Conservation (phyloP, 2,113 vertebrate genomes). For the Entosphenus tridentatus region DNA sequence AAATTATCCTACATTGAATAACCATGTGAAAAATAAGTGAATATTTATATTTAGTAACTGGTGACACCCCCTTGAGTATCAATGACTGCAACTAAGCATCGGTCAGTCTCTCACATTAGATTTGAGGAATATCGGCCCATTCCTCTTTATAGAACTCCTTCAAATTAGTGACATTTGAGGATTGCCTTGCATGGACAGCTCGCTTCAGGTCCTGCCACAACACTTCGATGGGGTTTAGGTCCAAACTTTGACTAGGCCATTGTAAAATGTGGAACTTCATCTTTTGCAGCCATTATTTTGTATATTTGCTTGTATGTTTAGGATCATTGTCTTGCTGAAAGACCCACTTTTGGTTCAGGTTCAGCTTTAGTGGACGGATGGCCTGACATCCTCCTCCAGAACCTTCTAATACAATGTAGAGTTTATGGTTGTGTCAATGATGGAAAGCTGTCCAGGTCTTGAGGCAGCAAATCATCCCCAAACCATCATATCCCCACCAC, state of each 20-base stretch:
- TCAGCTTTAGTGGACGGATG: neutral
- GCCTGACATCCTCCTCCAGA: neutral
- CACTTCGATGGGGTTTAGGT: neutral
- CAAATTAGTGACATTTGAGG: neutral
- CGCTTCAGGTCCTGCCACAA: constrained; percentile 4
- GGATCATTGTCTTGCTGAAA: neutral
- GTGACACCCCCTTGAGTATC: too few relatives aligned
- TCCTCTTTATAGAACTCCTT: constrained; percentile 2
- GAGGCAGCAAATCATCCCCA: neutral
- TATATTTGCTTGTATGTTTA: neutral
- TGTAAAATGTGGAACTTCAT: neutral
- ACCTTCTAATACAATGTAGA: neutral
- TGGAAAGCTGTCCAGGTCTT: neutral
- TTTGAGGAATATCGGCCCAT: neutral
- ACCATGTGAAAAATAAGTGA: too few relatives aligned
- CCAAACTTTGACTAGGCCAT: neutral
- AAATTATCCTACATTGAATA: too few relatives aligned
- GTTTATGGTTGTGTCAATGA: neutral
- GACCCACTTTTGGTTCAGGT: constrained; percentile 2
- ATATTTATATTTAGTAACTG: too few relatives aligned
- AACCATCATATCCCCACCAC: too few relatives aligned
- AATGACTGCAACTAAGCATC: too few relatives aligned
- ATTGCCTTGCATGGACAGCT: neutral
- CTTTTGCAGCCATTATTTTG: neutral
- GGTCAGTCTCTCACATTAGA: neutral